Percentiles rank a stretch among this genome's conserved stretches.
Evolutionary conservation across 1,140 invertebrate species (phyloP).

Genomic region (Lutraria rhynchaena): DNA sequence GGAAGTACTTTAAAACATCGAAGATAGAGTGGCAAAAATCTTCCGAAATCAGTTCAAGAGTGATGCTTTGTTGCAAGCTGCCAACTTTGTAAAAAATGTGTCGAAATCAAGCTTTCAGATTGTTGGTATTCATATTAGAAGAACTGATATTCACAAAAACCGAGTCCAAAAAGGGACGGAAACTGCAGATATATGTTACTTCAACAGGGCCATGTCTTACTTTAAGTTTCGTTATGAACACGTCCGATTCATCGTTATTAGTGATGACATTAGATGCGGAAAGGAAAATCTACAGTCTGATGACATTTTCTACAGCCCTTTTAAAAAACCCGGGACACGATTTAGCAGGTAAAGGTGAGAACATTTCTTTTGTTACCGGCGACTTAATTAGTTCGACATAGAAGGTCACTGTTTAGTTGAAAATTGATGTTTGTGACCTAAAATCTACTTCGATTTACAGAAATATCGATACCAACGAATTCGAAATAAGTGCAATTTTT

Average conservation of each 20-base stretch:
- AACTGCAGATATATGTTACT: background rate
- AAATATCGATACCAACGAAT: no score
- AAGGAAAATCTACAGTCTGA: slow-evolving; percentile 6
- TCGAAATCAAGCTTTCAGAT: background rate
- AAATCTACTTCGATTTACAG: no score
- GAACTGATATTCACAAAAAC: no score
- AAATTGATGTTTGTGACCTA: no score
- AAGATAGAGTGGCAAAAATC: background rate
- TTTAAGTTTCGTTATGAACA: background rate
- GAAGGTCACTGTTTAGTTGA: no score
- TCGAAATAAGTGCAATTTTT: no score
- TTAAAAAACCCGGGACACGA: background rate
- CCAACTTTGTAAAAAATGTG: background rate
- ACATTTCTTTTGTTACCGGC: no score
- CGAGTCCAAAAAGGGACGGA: background rate
- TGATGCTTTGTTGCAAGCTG: background rate
- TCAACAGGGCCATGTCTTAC: background rate
- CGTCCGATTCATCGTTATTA: no score
- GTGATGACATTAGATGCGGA: background rate
- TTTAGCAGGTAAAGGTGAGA: no score
- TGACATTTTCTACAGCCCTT: background rate
- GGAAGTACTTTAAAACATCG: no score
- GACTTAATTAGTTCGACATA: no score
- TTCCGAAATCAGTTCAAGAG: background rate
- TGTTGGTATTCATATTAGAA: background rate